Evolutionary conservation across 2,113 vertebrate genomes (phyloP), one percentile per base, ranked within the genome.

Genomic region (Procavia capensis): DNA sequence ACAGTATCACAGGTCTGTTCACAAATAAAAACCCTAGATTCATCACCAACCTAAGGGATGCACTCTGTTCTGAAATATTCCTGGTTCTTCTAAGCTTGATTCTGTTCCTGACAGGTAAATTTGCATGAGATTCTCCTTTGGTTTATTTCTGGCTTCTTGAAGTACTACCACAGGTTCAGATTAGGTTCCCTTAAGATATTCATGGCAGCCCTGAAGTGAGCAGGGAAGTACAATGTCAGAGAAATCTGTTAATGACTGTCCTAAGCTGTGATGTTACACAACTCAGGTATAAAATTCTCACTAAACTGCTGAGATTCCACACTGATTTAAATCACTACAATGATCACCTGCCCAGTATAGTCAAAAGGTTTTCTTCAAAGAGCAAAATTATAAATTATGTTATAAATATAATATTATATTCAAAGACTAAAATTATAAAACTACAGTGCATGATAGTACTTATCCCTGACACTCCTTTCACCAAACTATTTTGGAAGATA

Each of bases 321-420:
- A 27, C 5, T 36, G 9, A 1, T 59, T 92, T 85, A 74, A 5
- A 82, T 74, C 41, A 88, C 54, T 17, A 59, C n/a, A 88, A 68
- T 80, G n/a, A 75, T 63, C 61, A 41, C 47, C 5, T 76, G 6
- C 34, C 47, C 54, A 47, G 3, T 41, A 20, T 66, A 4, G 19
- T 61, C 50, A 63, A 95, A 83, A n/a, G 50, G 59, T 90, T 90
- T 92, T 47, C 78, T 54, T 85, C 50, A 54, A 29, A 75, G 20
- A 50, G 19, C 43, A 72, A 93, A 90, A 74, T 43, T 88, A 63
- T 36, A 68, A 19, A 74, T 54, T n/a, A n/a, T n/a, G n/a, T n/a
- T n/a, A n/a, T n/a, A n/a, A n/a, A n/a, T n/a, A n/a, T n/a, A n/a
- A n/a, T n/a, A n/a, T n/a, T n/a, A n/a, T n/a, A n/a, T 54, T 85